phyloP scores from a whole-genome alignment of 2,888 invertebrate genomes.

The Cantharis rufa region DNA sequence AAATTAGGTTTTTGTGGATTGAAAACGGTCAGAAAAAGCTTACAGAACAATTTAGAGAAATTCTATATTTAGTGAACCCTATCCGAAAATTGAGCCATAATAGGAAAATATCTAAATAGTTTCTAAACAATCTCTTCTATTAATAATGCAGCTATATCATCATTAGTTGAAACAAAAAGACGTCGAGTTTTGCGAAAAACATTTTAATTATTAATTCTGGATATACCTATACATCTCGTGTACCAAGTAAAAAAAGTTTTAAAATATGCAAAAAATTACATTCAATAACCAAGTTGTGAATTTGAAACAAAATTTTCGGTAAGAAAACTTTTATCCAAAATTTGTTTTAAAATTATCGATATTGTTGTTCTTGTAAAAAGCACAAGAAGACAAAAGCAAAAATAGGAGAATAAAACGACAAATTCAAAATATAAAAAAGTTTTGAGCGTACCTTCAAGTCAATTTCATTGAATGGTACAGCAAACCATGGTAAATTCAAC shows the following conservation, averaged over 20 bases:
- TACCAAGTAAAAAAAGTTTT: not conserved
- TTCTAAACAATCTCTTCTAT: no score
- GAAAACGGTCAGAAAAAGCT: not conserved
- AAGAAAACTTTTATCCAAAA: no score
- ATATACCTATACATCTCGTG: not conserved
- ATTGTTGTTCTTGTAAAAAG: not conserved
- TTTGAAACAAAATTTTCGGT: no score
- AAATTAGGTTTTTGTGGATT: not conserved
- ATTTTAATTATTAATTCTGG: not conserved
- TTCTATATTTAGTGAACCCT: no score
- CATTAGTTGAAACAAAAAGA: no score
- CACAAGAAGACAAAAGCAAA: not conserved
- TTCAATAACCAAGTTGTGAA: no score
- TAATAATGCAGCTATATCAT: no score
- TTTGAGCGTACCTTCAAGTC: conserved; percentile 69
- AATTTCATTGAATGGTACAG: conserved; percentile 71
- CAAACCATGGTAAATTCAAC: conserved; percentile 71
- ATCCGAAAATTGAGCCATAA: no score
- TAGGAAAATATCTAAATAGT: no score
- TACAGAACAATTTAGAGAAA: not conserved
- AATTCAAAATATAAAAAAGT: not conserved
- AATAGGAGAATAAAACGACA: not conserved
- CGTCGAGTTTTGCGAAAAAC: not conserved
- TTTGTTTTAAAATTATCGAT: no score
- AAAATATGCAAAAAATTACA: not conserved